These are phyloP conservation scores for Cataglyphis rosenhaueri DNA, from an alignment of 2,888 invertebrate genomes.

Conservation along the genomic window DNA sequence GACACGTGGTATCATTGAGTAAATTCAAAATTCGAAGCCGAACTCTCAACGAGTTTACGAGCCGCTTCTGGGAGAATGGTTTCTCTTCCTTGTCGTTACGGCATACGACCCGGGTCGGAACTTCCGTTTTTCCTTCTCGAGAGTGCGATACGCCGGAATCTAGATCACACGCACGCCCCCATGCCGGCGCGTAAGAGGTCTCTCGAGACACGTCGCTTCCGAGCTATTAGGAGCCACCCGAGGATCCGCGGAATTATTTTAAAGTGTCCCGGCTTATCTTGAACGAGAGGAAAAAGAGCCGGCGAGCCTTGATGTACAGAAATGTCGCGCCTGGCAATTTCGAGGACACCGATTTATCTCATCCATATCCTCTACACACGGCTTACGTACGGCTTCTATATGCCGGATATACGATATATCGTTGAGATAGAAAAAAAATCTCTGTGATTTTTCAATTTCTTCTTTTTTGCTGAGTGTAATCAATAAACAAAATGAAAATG, in stretches of 20 bases:
- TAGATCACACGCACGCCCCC: constrained; percentile 57
- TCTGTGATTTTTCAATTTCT: constrained; percentile 32
- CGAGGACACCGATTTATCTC: constrained; percentile 48
- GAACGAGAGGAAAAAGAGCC: constrained; percentile 28
- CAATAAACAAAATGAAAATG: constrained; percentile 1
- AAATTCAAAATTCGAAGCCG: constrained; percentile 45
- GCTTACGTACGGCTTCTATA: constrained; percentile 6
- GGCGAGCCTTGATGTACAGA: constrained; percentile 35
- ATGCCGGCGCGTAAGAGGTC: constrained; percentile 56
- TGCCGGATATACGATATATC: neutral
- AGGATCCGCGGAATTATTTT: constrained; percentile 67
- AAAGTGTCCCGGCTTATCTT: constrained; percentile 50
- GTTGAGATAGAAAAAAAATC: constrained; percentile 18
- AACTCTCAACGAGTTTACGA: constrained; percentile 56
- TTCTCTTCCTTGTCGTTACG: constrained; percentile 65
- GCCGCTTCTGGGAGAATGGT: constrained; percentile 36
- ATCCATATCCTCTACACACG: neutral
- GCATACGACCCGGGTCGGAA: constrained; percentile 59
- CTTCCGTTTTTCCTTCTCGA: constrained; percentile 44
- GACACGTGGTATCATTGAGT: constrained; percentile 35
- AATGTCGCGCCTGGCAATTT: constrained; percentile 57
- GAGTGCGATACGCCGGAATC: constrained; percentile 49
- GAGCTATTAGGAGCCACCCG: constrained; percentile 60
- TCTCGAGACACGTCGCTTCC: constrained; percentile 63
- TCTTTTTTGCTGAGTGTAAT: neutral